Evolutionary conservation across 2,113 vertebrate genomes (phyloP), one percentile per base, ranked within the genome.

Genomic region (Dipodomys ordii): DNA sequence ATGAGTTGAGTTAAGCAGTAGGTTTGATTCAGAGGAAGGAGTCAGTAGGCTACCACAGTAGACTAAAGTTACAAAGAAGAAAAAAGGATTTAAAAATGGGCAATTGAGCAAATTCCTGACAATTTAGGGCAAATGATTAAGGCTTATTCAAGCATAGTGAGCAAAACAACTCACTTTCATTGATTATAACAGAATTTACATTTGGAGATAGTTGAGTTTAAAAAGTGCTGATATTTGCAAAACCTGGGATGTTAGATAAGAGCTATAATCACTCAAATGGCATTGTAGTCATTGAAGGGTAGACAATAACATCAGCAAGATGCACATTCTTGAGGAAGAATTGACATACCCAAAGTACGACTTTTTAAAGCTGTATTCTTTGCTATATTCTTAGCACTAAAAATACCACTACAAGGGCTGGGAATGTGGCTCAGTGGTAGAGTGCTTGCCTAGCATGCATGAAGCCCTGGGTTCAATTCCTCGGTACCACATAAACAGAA

Each of bases 181-280:
- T 90, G 49, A 16, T 65, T 65, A 65, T 65, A 65, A 65, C 64
- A 65, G 27, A 65, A 25, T 65, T 39, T 65, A 65, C 53, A 10
- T 81, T 78, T 72, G 12, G 65, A 87, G 71, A 90, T 73, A 83
- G 72, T 83, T 88, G 72, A 65, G 46, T 44, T 69, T 87, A 67
- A 30, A 77, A 82, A 88, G 57, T 73, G 30, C 80, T 71, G 39
- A 64, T 30, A 62, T 35, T 68, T 94, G 25, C 28, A 27, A 96
- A 87, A 77, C 65, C 18, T n/a, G 30, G 79, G 69, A 39, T 35
- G 7, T 64, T 76, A 53, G 23, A 85, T 44, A 81, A 71, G 39
- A 32, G 28, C 68, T 79, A 23, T 73, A 93, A 85, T 93, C 93
- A 85, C 84, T 88, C 73, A 13, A 87, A 64, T 19, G 68, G 49